Evolutionary conservation across 2,888 invertebrate species (phyloP).

Genomic region (Zaprionus obscuricornis): DNA sequence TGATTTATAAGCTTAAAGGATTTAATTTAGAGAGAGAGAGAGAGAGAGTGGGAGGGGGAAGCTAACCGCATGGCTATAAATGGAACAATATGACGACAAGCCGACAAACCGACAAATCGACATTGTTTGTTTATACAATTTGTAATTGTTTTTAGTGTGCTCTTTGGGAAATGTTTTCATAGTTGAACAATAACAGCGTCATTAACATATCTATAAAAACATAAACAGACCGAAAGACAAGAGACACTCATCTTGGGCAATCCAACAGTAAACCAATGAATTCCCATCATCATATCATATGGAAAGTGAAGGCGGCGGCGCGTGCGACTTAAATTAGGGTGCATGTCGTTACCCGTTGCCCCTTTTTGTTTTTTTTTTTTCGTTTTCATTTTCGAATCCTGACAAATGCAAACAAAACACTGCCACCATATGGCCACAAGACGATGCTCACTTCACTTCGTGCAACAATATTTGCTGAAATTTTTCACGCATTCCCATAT

Average conservation of each 20-base stretch:
- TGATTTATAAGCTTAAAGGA: background rate
- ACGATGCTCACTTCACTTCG: constrained; percentile 49
- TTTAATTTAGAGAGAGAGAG: no score
- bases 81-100: constrained; percentile 61
- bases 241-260: constrained; percentile 52
- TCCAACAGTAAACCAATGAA: constrained; percentile 21
- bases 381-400: no score
- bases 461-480: constrained; percentile 60
- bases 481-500: constrained; percentile 59
- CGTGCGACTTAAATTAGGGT: constrained; percentile 64
- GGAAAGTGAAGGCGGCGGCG: constrained; percentile 38
- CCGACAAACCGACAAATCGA: constrained; percentile 52
- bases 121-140: constrained; percentile 75
- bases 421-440: constrained; percentile 68
- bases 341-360: no score
- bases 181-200: constrained; percentile 73
- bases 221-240: constrained; percentile 62
- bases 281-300: constrained; percentile 51
- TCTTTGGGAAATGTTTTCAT: constrained; percentile 53
- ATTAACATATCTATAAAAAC: constrained; percentile 78
- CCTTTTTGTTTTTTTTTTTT: no score
- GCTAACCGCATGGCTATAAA: constrained; percentile 59
- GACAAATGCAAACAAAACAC: constrained; percentile 55
- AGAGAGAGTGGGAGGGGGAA: no score
- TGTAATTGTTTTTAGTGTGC: constrained; percentile 71